Percentiles rank a stretch among this genome's conserved stretches.
phyloP scores from a whole-genome alignment of 2,888 invertebrate species.

The Theodoxus fluviatilis region DNA sequence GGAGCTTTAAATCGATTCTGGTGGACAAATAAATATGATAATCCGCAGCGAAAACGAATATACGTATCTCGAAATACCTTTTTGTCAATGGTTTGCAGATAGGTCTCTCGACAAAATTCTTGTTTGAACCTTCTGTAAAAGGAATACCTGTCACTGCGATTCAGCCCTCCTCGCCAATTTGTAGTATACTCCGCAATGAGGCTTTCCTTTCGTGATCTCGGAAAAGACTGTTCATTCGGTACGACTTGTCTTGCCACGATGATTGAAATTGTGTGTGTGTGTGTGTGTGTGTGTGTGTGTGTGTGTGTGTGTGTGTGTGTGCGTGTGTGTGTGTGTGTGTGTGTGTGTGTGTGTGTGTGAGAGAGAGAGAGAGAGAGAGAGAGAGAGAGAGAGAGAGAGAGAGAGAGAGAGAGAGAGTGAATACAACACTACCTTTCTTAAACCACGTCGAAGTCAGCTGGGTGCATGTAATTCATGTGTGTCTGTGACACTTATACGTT shows the following conservation, averaged over 20 bases:
- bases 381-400: conserved; percentile 1
- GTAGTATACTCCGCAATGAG: too few relatives aligned
- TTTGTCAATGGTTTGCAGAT: too few relatives aligned
- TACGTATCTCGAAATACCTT: too few relatives aligned
- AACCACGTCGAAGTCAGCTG: background rate
- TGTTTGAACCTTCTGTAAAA: too few relatives aligned
- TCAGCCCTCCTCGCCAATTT: too few relatives aligned
- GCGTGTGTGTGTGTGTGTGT: background rate
- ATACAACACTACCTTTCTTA: background rate
- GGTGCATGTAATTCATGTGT: too few relatives aligned
- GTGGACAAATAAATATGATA: too few relatives aligned
- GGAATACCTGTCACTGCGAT: too few relatives aligned
- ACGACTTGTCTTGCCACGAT: background rate
- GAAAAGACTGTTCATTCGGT: background rate
- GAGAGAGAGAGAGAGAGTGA: background rate
- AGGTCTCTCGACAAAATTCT: too few relatives aligned
- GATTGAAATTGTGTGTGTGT: background rate
- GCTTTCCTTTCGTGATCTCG: background rate
- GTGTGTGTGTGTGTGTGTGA: conserved; percentile 20
- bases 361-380: conserved; percentile 12
- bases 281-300: conserved; percentile 1
- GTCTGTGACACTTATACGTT: too few relatives aligned
- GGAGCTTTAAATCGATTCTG: too few relatives aligned
- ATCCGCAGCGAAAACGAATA: too few relatives aligned
- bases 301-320: background rate